Conservation (phyloP, 2,113 vertebrate species). For the Lagopus muta region DNA sequence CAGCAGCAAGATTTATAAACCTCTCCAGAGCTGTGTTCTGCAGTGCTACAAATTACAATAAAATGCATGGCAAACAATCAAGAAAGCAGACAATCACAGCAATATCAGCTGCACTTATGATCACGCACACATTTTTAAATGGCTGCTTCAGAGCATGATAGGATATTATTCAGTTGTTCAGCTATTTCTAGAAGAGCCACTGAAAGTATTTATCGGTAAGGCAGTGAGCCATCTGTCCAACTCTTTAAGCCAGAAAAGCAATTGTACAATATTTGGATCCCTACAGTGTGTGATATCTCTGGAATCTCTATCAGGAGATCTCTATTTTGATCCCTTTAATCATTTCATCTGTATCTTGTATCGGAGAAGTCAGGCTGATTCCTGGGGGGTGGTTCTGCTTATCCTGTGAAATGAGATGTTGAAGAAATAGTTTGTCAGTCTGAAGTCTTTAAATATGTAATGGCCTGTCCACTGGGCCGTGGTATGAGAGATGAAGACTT, state of each 20-base stretch:
- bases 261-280: neutral
- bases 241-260: neutral
- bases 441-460: neutral
- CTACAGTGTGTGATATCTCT: neutral
- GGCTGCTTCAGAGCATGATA: neutral
- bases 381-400: neutral
- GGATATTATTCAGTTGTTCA: neutral
- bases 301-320: neutral
- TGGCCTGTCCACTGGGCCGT: neutral
- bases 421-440: neutral
- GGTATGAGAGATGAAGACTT: neutral
- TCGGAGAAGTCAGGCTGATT: neutral
- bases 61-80: slow-evolving; percentile 1
- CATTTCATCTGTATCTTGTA: neutral
- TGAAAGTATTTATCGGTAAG: neutral
- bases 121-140: neutral
- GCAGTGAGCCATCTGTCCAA: neutral
- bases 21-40: neutral
- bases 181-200: neutral
- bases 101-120: neutral
- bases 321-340: neutral
- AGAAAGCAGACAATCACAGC: neutral
- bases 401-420: neutral
- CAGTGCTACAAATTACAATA: slow-evolving; percentile 32
- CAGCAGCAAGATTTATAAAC: slow-evolving; percentile 27